These are phyloP conservation scores for Zoanthus solanderi DNA, from an alignment of 92 coral and sea anemone species.

Conservation along the genomic window DNA sequence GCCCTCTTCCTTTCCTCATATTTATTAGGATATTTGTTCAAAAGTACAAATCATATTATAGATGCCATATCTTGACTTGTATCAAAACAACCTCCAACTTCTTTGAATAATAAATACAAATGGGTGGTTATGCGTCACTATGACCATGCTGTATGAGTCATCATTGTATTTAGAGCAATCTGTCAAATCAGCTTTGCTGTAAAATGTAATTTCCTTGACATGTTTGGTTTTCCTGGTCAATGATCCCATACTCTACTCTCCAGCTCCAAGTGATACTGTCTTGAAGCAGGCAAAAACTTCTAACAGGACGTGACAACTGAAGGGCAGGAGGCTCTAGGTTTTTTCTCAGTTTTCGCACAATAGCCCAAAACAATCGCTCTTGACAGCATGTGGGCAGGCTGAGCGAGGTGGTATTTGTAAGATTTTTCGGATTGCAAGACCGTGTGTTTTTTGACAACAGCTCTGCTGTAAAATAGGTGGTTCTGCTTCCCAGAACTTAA, in stretches of 20 bases:
- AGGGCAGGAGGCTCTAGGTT: slow-evolving; percentile 47
- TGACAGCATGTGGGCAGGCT: slow-evolving; percentile 57
- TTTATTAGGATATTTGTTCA: slow-evolving; percentile 11
- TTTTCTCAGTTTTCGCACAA: slow-evolving; percentile 37
- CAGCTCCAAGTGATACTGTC: slow-evolving; percentile 6
- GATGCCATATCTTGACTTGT: slow-evolving; percentile 26
- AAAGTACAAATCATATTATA: not conserved
- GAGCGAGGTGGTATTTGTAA: slow-evolving; percentile 48
- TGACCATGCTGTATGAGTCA: slow-evolving; percentile 8
- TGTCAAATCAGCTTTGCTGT: slow-evolving; percentile 18
- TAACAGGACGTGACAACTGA: not conserved
- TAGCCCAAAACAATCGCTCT: slow-evolving; percentile 39
- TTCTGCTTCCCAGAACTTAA: no score
- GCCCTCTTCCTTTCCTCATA: slow-evolving; percentile 17
- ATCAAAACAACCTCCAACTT: not conserved
- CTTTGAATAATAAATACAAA: slow-evolving; percentile 15
- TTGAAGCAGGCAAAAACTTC: slow-evolving; percentile 42
- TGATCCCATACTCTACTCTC: slow-evolving; percentile 33
- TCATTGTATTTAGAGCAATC: slow-evolving; percentile 1
- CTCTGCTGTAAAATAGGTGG: not conserved
- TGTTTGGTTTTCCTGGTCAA: slow-evolving; percentile 33
- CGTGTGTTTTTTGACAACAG: slow-evolving; percentile 26
- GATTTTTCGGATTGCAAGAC: slow-evolving; percentile 17
- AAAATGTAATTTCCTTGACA: slow-evolving; percentile 45
- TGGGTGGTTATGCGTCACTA: slow-evolving; percentile 13